Evolutionary conservation across 1,140 invertebrate species (phyloP).

Genomic region (Tachypleus tridentatus): DNA sequence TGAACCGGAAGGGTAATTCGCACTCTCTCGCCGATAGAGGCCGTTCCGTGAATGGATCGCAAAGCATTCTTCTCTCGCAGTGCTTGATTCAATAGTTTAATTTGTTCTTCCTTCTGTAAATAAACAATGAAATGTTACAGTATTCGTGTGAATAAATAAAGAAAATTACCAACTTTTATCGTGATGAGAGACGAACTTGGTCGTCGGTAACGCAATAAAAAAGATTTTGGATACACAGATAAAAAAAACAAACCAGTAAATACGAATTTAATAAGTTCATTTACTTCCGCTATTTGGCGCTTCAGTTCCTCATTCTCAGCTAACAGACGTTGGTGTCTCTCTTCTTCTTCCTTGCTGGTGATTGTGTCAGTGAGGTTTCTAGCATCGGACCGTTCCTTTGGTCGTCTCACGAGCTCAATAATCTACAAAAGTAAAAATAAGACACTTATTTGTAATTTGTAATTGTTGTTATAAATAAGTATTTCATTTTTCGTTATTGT

Average conservation of each 20-base stretch:
- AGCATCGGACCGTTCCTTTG: constrained; percentile 29
- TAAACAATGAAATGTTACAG: background rate
- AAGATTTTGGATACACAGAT: too few relatives aligned
- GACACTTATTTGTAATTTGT: too few relatives aligned
- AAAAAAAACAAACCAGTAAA: background rate
- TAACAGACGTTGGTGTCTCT: constrained; percentile 82
- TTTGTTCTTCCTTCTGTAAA: constrained; percentile 25
- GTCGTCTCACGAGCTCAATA: constrained; percentile 30
- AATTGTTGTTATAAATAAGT: too few relatives aligned
- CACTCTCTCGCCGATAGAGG: constrained; percentile 15
- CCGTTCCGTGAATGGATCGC: constrained; percentile 8
- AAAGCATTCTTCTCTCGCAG: constrained; percentile 11
- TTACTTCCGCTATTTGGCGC: constrained; percentile 80
- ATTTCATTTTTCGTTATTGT: too few relatives aligned
- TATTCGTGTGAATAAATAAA: background rate
- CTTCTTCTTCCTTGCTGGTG: constrained; percentile 88
- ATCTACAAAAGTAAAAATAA: constrained; percentile 19
- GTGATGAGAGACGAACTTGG: background rate
- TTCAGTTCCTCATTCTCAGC: constrained; percentile 93
- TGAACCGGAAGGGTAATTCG: constrained; percentile 13
- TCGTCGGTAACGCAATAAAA: background rate
- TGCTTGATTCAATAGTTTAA: constrained; percentile 18
- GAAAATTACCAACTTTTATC: constrained; percentile 5
- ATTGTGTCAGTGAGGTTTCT: constrained; percentile 53
- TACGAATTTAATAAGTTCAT: constrained; percentile 12